Evolutionary conservation across 2,113 vertebrate genomes (phyloP).

Genomic region (Prunella himalayana): DNA sequence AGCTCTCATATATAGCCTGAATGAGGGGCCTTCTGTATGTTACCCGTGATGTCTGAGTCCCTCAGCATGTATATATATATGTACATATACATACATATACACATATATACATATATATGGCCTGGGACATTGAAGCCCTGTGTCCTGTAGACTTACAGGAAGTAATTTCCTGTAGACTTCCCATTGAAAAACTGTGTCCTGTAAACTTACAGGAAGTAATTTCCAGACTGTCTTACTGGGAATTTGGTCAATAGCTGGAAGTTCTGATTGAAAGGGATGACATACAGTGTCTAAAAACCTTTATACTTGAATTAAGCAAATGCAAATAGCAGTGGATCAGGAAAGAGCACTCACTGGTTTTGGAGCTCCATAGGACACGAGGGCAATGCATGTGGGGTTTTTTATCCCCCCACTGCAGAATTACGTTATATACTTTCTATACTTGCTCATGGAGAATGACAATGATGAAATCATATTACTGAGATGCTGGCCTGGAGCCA

Average conservation of each 20-base stretch:
- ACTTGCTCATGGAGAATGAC: fast-evolving
- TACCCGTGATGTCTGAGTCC: neutral
- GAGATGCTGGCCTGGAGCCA: neutral
- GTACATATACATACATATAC: too few species aligned
- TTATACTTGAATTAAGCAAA: neutral
- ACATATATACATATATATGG: too few species aligned
- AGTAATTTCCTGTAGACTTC: too few species aligned
- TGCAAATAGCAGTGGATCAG: neutral
- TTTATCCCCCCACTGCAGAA: neutral
- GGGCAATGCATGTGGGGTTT: fast-evolving
- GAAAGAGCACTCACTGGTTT: neutral
- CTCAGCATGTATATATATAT: neutral
- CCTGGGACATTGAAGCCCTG: fast-evolving
- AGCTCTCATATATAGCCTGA: neutral
- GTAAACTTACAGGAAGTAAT: neutral
- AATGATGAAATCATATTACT: neutral
- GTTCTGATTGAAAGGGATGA: neutral
- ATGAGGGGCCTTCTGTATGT: neutral
- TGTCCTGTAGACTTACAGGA: too few species aligned
- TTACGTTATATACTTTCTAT: neutral
- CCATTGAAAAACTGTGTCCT: neutral
- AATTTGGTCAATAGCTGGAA: neutral
- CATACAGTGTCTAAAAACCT: fast-evolving
- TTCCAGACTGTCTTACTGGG: neutral
- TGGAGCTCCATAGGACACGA: neutral